Evolutionary conservation across 2,113 vertebrate species (phyloP).

Genomic region (Ramphastos sulfuratus): DNA sequence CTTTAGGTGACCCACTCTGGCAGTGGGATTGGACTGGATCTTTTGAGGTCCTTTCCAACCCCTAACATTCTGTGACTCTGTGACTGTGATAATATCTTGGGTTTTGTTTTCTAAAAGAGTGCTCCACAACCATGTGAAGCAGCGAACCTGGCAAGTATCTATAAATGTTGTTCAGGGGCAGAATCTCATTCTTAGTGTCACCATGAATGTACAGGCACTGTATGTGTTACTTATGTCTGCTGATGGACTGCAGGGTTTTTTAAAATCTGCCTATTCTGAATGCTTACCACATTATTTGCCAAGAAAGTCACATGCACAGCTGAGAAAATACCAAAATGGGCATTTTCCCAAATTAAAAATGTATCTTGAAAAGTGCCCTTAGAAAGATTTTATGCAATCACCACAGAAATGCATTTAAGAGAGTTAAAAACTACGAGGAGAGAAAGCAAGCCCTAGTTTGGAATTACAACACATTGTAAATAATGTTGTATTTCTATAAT

Average conservation of each 20-base stretch:
- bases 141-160: not conserved
- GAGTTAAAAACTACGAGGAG: not conserved
- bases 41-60: no score
- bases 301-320: conserved; percentile 46
- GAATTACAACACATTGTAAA: not conserved
- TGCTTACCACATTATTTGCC: conserved; percentile 22
- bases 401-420: conserved; percentile 7
- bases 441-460: not conserved
- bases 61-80: no score
- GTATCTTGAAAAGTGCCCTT: not conserved
- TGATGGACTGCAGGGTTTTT: not conserved
- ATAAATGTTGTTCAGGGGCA: not conserved
- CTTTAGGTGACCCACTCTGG: no score
- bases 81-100: not conserved
- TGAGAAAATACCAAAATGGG: conserved; percentile 58
- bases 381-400: not conserved
- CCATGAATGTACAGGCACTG: not conserved
- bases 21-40: no score
- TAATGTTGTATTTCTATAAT: not conserved
- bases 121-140: not conserved
- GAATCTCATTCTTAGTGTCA: not conserved
- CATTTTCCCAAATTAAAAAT: conserved; percentile 51
- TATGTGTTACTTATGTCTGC: not conserved
- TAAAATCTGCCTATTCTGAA: conserved; percentile 36
- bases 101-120: not conserved